Evolutionary conservation across 2,888 invertebrate genomes (phyloP).

Genomic region (Tachina grossa): DNA sequence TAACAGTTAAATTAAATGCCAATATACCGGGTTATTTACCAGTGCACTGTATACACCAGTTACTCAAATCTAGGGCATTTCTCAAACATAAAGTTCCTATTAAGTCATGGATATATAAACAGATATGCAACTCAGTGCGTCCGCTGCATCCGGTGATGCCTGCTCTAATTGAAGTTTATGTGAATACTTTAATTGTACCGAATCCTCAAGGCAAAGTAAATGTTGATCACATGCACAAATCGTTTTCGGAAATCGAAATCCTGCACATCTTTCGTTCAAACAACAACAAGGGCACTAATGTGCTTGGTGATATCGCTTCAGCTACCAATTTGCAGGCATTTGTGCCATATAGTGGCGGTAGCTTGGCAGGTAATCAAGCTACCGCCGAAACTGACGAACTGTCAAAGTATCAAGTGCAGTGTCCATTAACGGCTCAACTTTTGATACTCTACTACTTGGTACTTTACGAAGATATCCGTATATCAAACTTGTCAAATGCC

Average conservation of each 20-base stretch:
- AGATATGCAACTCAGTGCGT: slow-evolving; percentile 93
- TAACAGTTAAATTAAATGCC: slow-evolving; percentile 93
- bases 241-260: slow-evolving; percentile 95
- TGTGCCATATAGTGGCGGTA: slow-evolving; percentile 76
- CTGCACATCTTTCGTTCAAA: slow-evolving; percentile 89
- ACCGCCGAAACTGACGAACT: slow-evolving; percentile 84
- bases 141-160: slow-evolving; percentile 97
- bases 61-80: slow-evolving; percentile 96
- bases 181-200: slow-evolving; percentile 92
- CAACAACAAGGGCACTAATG: slow-evolving; percentile 75
- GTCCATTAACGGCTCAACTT: slow-evolving; percentile 92
- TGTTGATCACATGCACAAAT: slow-evolving; percentile 93
- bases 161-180: slow-evolving; percentile 96
- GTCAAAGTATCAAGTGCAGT: slow-evolving; percentile 82
- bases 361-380: background rate
- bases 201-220: slow-evolving; percentile 82
- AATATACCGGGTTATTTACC: slow-evolving; percentile 96
- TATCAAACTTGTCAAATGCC: slow-evolving; percentile 88
- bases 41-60: slow-evolving; percentile 97
- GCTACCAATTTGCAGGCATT: slow-evolving; percentile 77
- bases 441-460: slow-evolving; percentile 95
- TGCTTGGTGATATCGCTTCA: slow-evolving; percentile 34
- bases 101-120: slow-evolving; percentile 97
- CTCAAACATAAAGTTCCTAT: slow-evolving; percentile 98
- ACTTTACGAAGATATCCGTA: slow-evolving; percentile 94